Evolutionary conservation across 2,888 invertebrate genomes (phyloP), one percentile per base, ranked within the genome.

Genomic region (Drosophila atripex): DNA sequence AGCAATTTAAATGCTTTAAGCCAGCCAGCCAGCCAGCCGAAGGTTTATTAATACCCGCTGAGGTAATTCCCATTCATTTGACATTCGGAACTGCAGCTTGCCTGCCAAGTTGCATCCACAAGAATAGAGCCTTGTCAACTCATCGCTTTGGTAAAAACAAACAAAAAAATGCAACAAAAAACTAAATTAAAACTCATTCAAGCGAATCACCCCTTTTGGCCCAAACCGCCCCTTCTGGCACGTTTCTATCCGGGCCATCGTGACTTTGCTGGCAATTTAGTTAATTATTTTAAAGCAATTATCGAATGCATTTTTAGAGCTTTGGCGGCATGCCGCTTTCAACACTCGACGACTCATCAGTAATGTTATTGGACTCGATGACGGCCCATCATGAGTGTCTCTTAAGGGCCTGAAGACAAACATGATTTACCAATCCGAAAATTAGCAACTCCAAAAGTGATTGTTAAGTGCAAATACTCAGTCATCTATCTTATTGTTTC

Each of bases 241-340:
- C 75, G 85, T 82, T 83, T 77, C 83, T 82, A 49, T 46, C 45
- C 60, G 12, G 70, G 70, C 70, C 60, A 70, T 53, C 71, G 54
- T 63, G 74, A 75, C 56, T 50, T 58, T 63, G 45, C 56, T 54
- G 38, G 74, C 79, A 75, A 86, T 82, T 79, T 75, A 66, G 68
- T 70, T 82, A 76, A 86, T 85, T 85, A 82, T 85, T 74, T 82
- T 60, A 55, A 56, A 43, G 66, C 72, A 78, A 86, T 86, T 84
- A 82, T 76, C 75, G 59, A 73, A 76, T 76, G 73, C 75, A 75
- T 47, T 60, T 35, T 60, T 47, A 49, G 18, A 47, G 59, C 65
- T 57, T 47, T 45, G 56, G 65, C 53, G 41, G 71, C 64, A 70
- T 4, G 55, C 39, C 59, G 73, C 76, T 84, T 84, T 84, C 82